These are phyloP conservation scores for Acleris emargana DNA, from an alignment of 2,888 invertebrate species.

Conservation along the genomic window DNA sequence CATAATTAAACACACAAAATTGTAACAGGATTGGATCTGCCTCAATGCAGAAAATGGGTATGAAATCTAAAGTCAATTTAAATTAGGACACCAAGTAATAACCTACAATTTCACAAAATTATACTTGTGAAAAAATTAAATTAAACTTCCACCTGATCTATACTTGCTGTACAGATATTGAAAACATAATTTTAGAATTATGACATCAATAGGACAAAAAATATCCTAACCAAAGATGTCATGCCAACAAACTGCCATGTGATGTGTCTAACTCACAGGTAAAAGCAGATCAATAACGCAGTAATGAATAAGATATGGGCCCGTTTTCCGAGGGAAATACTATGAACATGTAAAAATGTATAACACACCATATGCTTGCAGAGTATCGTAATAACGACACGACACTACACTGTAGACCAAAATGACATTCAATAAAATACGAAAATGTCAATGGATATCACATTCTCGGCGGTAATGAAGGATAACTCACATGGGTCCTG, in stretches of 20 bases:
- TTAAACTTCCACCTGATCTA: too few relatives aligned
- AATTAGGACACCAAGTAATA: too few relatives aligned
- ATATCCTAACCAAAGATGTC: constrained; percentile 1
- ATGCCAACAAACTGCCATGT: constrained; percentile 5
- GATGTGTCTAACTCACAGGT: not conserved
- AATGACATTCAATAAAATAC: constrained; percentile 7
- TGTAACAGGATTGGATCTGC: too few relatives aligned
- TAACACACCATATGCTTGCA: constrained; percentile 30
- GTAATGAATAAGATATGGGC: constrained; percentile 28
- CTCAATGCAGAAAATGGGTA: too few relatives aligned
- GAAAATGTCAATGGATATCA: constrained; percentile 1
- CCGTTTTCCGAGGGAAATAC: constrained; percentile 15
- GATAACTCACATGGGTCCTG: constrained; percentile 10
- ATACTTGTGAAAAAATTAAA: too few relatives aligned
- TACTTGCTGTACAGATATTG: too few relatives aligned
- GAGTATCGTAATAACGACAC: constrained; percentile 8
- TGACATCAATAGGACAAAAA: not conserved
- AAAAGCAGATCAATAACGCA: constrained; percentile 30
- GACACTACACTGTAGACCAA: constrained; percentile 7
- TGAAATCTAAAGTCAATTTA: too few relatives aligned
- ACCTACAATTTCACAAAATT: too few relatives aligned
- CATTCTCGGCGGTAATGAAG: not conserved
- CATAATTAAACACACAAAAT: too few relatives aligned
- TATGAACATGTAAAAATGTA: constrained; percentile 24
- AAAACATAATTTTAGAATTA: not conserved